phyloP scores from a whole-genome alignment of 2,888 invertebrate genomes.

The Holacanthella duospinosa region DNA sequence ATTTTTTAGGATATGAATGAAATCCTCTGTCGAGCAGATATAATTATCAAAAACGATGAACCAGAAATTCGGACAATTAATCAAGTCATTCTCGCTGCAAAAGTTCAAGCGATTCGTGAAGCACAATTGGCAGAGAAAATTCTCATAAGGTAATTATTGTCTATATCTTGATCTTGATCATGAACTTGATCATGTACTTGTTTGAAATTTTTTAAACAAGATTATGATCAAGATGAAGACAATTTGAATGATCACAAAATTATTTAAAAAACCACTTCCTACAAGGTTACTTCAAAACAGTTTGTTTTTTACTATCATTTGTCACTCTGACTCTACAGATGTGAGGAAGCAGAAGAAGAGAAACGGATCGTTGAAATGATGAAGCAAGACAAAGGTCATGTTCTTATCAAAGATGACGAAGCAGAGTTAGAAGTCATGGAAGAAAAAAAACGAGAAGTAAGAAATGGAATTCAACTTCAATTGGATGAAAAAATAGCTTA shows the following conservation, averaged over 20 bases:
- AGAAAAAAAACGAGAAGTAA: slow-evolving; percentile 25
- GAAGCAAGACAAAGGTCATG: slow-evolving; percentile 24
- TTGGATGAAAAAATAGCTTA: slow-evolving; percentile 29
- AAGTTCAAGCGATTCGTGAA: slow-evolving; percentile 73
- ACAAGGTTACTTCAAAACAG: no score
- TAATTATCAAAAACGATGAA: slow-evolving; percentile 31
- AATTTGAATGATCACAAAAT: slow-evolving; percentile 10
- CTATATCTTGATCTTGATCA: not conserved
- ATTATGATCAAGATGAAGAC: slow-evolving; percentile 43
- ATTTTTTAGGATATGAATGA: slow-evolving; percentile 31
- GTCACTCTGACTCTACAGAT: slow-evolving; percentile 12
- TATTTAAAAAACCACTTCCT: not conserved
- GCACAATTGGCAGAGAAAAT: slow-evolving; percentile 62
- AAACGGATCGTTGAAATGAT: slow-evolving; percentile 25
- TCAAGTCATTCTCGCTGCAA: slow-evolving; percentile 66
- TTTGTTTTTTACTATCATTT: not conserved
- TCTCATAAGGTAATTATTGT: slow-evolving; percentile 37
- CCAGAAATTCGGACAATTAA: slow-evolving; percentile 59
- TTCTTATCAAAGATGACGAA: slow-evolving; percentile 28
- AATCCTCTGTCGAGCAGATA: slow-evolving; percentile 27
- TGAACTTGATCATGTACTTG: not conserved
- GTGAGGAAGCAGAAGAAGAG: slow-evolving; percentile 33
- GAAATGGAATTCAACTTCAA: slow-evolving; percentile 27
- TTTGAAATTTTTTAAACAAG: slow-evolving; percentile 41
- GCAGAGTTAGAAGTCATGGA: slow-evolving; percentile 18